Conservation (phyloP, 2,113 vertebrate genomes). For the Callopanchax toddi region DNA sequence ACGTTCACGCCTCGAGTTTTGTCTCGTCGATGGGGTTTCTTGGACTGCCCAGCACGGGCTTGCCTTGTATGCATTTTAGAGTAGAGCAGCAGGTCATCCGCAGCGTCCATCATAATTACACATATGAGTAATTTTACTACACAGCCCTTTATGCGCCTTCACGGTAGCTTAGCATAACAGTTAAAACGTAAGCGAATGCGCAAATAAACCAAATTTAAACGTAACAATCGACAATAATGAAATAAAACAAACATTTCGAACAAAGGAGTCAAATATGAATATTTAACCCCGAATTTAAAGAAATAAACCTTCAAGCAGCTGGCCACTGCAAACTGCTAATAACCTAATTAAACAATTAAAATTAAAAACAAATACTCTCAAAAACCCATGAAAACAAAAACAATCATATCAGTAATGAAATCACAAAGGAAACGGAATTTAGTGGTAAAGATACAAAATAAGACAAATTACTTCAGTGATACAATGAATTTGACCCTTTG, state of each 20-base stretch:
- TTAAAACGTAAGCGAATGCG: neutral
- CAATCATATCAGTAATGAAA: no score
- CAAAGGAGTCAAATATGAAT: neutral
- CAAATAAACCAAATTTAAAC: neutral
- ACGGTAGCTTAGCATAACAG: neutral
- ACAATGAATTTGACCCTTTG: no score
- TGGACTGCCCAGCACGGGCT: constrained; percentile 79
- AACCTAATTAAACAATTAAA: no score
- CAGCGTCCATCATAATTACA: constrained; percentile 27
- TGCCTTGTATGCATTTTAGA: constrained; percentile 72
- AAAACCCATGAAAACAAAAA: no score
- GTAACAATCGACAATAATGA: neutral
- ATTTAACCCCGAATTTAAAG: no score
- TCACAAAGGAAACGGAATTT: no score
- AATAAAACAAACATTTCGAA: neutral
- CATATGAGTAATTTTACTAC: constrained; percentile 4
- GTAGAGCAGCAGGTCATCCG: constrained; percentile 56
- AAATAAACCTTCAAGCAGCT: no score
- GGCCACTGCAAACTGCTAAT: no score
- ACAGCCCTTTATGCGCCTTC: neutral
- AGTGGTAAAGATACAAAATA: no score
- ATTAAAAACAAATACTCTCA: no score
- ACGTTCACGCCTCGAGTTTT: constrained; percentile 87
- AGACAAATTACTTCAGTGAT: no score
- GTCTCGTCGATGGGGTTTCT: constrained; percentile 87